Evolutionary conservation across 1,140 invertebrate species (phyloP).

Genomic region (Cotesia typhae): DNA sequence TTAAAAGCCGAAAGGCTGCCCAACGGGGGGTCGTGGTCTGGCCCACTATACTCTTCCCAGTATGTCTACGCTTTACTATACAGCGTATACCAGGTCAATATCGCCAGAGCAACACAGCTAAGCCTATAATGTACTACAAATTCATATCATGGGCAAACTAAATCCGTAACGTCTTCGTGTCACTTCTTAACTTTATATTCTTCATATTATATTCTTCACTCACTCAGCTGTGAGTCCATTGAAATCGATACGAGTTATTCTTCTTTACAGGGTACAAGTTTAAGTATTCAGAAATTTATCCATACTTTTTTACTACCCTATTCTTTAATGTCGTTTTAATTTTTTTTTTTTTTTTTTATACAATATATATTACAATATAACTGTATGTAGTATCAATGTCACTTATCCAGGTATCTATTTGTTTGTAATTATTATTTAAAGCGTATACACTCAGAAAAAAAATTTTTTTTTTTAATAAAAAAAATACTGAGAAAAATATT

Average conservation of each 20-base stretch:
- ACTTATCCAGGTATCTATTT: too few species aligned
- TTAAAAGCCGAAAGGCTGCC: slow-evolving; percentile 33
- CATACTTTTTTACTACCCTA: too few species aligned
- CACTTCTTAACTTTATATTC: slow-evolving; percentile 4
- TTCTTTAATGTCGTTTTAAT: too few species aligned
- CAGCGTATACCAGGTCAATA: too few species aligned
- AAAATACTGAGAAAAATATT: too few species aligned
- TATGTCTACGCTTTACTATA: background rate
- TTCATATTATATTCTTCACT: background rate
- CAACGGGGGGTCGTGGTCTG: slow-evolving; percentile 36
- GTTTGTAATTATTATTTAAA: too few species aligned
- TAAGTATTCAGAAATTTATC: too few species aligned
- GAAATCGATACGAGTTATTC: slow-evolving; percentile 31
- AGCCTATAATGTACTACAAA: background rate
- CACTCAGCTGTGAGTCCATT: slow-evolving; percentile 25
- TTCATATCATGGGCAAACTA: background rate
- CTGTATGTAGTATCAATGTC: too few species aligned
- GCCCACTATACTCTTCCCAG: slow-evolving; percentile 10
- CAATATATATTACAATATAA: too few species aligned
- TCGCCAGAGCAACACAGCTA: background rate
- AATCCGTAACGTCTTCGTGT: slow-evolving; percentile 1
- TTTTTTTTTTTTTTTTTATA: too few species aligned
- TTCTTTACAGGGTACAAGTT: background rate
- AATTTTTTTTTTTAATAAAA: too few species aligned
- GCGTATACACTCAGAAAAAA: too few species aligned